Percentiles rank a stretch among this genome's conserved stretches.
Conservation (phyloP, 2,888 invertebrate species). For the Panopea generosa region DNA sequence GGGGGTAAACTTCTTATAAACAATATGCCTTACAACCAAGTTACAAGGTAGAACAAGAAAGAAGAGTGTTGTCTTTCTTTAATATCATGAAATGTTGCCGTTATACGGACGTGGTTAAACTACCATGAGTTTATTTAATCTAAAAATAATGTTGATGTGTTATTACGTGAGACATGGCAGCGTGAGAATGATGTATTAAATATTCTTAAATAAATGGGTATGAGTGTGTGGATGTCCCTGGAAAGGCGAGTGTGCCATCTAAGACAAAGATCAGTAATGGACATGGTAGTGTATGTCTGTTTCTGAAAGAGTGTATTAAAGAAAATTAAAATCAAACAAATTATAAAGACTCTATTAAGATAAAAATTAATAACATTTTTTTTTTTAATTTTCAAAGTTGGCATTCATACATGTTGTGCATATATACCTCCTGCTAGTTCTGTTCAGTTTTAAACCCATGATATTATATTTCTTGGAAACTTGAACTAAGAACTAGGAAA, state of each 20-base stretch:
- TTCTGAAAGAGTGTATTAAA: constrained; percentile 1
- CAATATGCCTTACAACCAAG: constrained; percentile 7
- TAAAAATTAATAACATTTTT: constrained; percentile 9
- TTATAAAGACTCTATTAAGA: constrained; percentile 8
- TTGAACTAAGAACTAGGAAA: constrained; percentile 9
- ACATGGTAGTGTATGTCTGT: constrained; percentile 21
- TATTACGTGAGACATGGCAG: constrained; percentile 29
- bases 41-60: background rate
- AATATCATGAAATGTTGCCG: constrained; percentile 21
- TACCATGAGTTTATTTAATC: constrained; percentile 21
- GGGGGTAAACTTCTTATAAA: constrained; percentile 18
- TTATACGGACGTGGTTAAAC: constrained; percentile 8
- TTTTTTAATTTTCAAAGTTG: background rate
- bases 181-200: constrained; percentile 9
- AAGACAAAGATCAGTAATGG: background rate
- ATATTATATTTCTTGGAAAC: constrained; percentile 1
- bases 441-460: constrained; percentile 15
- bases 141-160: constrained; percentile 12
- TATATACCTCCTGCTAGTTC: constrained; percentile 22
- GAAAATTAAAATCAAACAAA: background rate
- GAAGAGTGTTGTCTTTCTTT: constrained; percentile 24
- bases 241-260: constrained; percentile 1
- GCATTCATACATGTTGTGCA: constrained; percentile 13
- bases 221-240: constrained; percentile 15
- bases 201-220: constrained; percentile 16